Conservation (phyloP, 2,888 invertebrate species). For the Athrips mouffetella region DNA sequence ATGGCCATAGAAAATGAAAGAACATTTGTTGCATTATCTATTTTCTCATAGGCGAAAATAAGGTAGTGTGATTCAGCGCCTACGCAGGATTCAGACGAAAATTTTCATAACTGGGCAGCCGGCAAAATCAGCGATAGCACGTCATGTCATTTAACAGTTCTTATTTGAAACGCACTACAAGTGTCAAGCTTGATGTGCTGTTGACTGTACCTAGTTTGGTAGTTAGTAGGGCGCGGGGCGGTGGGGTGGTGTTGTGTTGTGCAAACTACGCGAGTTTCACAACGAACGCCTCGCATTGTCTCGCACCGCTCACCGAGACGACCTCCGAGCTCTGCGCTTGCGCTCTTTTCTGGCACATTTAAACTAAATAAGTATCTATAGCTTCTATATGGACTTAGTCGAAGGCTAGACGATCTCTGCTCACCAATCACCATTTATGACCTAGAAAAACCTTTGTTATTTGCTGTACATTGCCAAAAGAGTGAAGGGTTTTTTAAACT, state of each 20-base stretch:
- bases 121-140: too few relatives aligned
- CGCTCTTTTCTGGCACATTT: constrained; percentile 55
- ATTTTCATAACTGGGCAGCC: too few relatives aligned
- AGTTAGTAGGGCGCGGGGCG: not conserved
- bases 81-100: too few relatives aligned
- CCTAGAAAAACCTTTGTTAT: not conserved
- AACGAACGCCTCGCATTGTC: constrained; percentile 74
- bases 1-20: too few relatives aligned
- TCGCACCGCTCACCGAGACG: constrained; percentile 74
- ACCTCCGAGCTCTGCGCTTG: constrained; percentile 56
- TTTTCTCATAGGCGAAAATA: too few relatives aligned
- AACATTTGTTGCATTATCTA: too few relatives aligned
- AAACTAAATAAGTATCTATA: too few relatives aligned
- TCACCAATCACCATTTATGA: constrained; percentile 6
- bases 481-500: too few relatives aligned
- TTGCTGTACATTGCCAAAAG: not conserved
- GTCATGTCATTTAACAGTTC: too few relatives aligned
- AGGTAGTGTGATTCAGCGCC: too few relatives aligned
- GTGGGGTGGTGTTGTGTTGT: constrained; percentile 45
- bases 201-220: not conserved
- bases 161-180: too few relatives aligned
- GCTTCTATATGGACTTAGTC: not conserved
- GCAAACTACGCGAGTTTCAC: constrained; percentile 70
- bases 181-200: too few relatives aligned
- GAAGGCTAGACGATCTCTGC: not conserved